Evolutionary conservation across 2,797 vertebrate genomes (phyloP).

Genomic region (Urocyon cinereoargenteus): DNA sequence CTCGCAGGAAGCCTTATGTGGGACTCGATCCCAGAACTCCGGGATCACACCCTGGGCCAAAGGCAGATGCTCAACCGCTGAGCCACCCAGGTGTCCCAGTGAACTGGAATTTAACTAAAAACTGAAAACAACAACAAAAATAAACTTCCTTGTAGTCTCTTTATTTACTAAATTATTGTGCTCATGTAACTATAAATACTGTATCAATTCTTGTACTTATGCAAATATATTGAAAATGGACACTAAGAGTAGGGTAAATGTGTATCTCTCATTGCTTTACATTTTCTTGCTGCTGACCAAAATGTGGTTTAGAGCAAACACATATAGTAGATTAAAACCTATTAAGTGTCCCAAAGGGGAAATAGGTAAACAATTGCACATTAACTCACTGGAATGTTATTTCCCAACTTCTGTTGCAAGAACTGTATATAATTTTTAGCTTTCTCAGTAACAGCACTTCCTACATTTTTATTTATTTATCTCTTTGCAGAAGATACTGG

Average conservation of each 20-base stretch:
- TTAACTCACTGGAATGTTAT: not conserved
- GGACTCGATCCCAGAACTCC: no score
- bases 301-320: not conserved
- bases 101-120: not conserved
- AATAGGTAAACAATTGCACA: not conserved
- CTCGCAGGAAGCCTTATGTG: no score
- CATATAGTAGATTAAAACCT: not conserved
- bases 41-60: no score
- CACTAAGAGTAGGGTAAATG: not conserved
- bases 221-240: not conserved
- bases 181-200: not conserved
- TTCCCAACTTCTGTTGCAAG: not conserved
- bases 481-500: slow-evolving; percentile 2
- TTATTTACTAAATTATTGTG: not conserved
- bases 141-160: not conserved
- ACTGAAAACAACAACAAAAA: not conserved
- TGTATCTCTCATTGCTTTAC: not conserved
- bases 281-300: not conserved
- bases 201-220: not conserved
- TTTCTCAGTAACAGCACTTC: not conserved
- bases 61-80: no score
- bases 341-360: not conserved
- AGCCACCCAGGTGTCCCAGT: no score
- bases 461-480: slow-evolving; percentile 12
- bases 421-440: not conserved